Base-by-base conservation (phyloP, 2,888 invertebrate species). In the Ennomos quercinarius region DNA sequence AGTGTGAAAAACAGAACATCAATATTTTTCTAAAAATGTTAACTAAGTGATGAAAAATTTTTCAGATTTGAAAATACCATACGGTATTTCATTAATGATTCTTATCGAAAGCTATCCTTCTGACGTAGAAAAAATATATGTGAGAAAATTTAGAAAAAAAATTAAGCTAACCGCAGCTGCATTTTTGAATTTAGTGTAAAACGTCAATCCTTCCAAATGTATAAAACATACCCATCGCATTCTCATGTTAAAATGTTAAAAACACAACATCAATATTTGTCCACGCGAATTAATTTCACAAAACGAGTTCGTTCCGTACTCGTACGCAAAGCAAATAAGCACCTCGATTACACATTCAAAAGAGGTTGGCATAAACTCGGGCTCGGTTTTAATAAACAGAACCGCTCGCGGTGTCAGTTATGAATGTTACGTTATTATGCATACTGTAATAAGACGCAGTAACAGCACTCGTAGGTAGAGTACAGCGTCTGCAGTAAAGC, bases 361-460 rank as follows among this genome's bases (percentile, higher is more conserved):
- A 77, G 76, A 80, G 78, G 70, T 61, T 62, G 70, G 60, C 55
- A 56, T 61, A 61, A 61, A 61, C 60, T 60, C 55, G n/a, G 43
- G 73, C 70, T 73, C 68, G 71, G 74, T 81, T 86, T 83, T 85
- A 86, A 85, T 85, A 85, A 84, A 83, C 81, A 72, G 75, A 70
- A 71, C 64, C 67, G 67, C 71, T 66, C 70, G 72, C 71, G 69
- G 80, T 81, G 84, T 85, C 83, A 78, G 81, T 79, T 84, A 84
- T 81, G 77, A 84, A 83, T 84, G 80, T 81, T 81, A 82, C 76
- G 80, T 78, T 81, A 83, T 83, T 83, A 84, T 84, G 80, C 78
- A 83, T 78, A 77, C 73, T 78, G 83, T 81, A 83, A 80, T 81
- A 82, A 83, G 81, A 70, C 72, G 73, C 73, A 73, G 70, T 75